These are phyloP conservation scores for Cricetomys ansorgei DNA, from an alignment of 2,113 vertebrate genomes.

Conservation along the genomic window DNA sequence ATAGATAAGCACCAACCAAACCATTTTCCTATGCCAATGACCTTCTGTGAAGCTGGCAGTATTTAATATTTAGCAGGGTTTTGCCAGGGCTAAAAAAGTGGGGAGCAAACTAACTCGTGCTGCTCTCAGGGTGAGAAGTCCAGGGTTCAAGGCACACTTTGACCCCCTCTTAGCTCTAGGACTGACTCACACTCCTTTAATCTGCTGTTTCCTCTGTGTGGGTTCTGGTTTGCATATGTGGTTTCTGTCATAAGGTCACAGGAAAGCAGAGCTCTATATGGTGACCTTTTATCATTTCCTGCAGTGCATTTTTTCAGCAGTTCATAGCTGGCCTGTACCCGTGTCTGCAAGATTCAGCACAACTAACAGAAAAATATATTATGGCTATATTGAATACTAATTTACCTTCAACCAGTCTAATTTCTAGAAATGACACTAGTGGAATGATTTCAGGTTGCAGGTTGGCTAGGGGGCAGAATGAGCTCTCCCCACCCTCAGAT, in stretches of 20 bases:
- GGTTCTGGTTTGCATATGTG: background rate
- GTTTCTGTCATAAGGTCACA: background rate
- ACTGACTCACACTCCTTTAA: too few species aligned
- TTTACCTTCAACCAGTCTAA: background rate
- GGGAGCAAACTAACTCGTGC: too few species aligned
- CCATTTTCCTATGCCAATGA: too few species aligned
- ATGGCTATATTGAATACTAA: background rate
- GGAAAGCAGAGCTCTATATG: background rate
- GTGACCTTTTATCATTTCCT: background rate
- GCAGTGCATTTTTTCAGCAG: background rate
- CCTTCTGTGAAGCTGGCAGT: too few species aligned
- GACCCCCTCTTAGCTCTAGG: too few species aligned
- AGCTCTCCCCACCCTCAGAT: background rate
- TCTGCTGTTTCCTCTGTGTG: background rate
- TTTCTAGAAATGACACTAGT: background rate
- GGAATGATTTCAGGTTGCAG: constrained; percentile 10
- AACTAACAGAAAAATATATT: background rate
- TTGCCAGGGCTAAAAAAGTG: too few species aligned
- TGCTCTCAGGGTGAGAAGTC: too few species aligned
- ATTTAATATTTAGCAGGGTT: too few species aligned
- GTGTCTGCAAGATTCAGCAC: background rate
- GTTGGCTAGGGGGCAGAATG: background rate
- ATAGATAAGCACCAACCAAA: too few species aligned
- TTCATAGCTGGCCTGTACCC: background rate
- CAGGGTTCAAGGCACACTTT: too few species aligned